phyloP scores from a whole-genome alignment of 2,888 invertebrate species.

The Ectemnius cavifrons region DNA sequence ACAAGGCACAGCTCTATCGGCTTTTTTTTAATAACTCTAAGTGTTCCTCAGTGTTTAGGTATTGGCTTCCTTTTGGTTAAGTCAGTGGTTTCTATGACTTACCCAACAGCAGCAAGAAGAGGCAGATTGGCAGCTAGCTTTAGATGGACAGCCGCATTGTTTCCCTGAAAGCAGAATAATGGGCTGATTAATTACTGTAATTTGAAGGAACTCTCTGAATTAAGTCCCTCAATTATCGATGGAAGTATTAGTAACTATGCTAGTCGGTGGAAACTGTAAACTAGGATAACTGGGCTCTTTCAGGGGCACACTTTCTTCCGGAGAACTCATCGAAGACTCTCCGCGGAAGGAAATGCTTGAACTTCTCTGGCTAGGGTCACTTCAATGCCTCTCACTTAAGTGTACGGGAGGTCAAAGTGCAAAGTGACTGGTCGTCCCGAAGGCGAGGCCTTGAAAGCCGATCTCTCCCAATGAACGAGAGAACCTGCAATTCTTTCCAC shows the following conservation, averaged over 20 bases:
- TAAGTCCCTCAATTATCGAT: too few species aligned
- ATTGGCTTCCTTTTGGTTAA: too few species aligned
- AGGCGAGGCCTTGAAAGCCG: neutral
- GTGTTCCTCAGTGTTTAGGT: too few species aligned
- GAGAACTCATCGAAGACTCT: neutral
- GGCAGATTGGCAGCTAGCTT: neutral
- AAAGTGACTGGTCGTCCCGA: neutral
- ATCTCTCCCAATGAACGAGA: neutral
- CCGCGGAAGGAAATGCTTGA: neutral
- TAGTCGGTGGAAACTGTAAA: too few species aligned
- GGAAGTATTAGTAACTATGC: too few species aligned
- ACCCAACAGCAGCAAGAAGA: neutral
- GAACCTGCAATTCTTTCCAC: neutral
- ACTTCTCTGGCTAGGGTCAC: neutral
- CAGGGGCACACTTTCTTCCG: neutral
- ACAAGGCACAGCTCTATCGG: too few species aligned
- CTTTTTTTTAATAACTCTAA: too few species aligned
- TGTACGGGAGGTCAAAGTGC: neutral
- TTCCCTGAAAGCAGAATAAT: neutral
- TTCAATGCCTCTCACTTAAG: neutral
- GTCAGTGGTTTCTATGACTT: neutral
- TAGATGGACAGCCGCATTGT: conserved; percentile 1
- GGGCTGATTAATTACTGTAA: too few species aligned
- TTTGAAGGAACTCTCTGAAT: too few species aligned
- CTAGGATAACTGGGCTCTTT: neutral